phyloP scores from a whole-genome alignment of 2,113 vertebrate genomes.

The Osmerus eperlanus region DNA sequence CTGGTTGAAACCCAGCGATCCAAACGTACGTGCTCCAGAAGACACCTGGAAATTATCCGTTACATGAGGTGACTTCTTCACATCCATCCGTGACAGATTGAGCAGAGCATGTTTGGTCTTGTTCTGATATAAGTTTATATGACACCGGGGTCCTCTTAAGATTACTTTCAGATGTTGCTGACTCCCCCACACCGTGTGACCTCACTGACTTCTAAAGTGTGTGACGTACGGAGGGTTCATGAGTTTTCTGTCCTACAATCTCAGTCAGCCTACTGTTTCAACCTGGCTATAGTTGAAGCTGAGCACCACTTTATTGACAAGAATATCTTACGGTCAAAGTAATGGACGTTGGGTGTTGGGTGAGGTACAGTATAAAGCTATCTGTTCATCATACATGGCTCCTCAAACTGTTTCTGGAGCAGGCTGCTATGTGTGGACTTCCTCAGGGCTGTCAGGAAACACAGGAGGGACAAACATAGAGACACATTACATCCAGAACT shows the following conservation, averaged over 20 bases:
- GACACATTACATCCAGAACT: too few species aligned
- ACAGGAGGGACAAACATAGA: too few species aligned
- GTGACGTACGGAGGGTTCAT: not conserved
- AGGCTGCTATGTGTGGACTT: too few species aligned
- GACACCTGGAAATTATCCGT: not conserved
- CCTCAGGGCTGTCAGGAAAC: too few species aligned
- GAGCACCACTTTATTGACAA: not conserved
- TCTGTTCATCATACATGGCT: too few species aligned
- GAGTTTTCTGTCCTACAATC: not conserved
- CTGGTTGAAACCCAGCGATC: not conserved
- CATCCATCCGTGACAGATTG: not conserved
- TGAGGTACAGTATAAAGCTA: too few species aligned
- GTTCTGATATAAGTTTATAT: constrained; percentile 21
- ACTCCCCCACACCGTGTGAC: not conserved
- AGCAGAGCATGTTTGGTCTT: constrained; percentile 1
- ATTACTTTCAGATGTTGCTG: constrained; percentile 8
- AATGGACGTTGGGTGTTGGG: too few species aligned
- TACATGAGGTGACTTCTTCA: not conserved
- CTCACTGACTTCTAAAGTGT: not conserved
- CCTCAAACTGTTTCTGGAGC: too few species aligned
- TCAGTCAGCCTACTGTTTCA: not conserved
- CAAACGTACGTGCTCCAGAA: not conserved
- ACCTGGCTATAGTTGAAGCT: not conserved
- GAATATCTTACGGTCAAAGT: not conserved
- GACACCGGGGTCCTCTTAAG: constrained; percentile 3